A percentile compares a stretch with the other conserved stretches of the same genome.
These are phyloP conservation scores for Epistrophe grossulariae DNA, from an alignment of 2,888 invertebrate genomes.

Conservation along the genomic window DNA sequence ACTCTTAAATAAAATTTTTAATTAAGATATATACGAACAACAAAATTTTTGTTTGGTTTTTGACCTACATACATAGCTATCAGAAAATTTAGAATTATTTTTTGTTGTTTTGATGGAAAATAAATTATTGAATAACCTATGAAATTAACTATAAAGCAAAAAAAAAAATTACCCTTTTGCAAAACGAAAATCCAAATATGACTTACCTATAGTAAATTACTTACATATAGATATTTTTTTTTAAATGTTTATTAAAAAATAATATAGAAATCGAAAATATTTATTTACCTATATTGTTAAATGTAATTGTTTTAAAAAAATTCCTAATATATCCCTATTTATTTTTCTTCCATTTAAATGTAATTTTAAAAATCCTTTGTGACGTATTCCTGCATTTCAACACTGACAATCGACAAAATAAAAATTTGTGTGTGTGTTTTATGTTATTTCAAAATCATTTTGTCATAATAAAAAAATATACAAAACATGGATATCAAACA, in stretches of 20 bases:
- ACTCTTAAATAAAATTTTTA: not conserved
- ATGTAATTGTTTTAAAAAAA: not conserved
- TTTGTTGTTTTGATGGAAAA: not conserved
- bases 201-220: not conserved
- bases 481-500: conserved; percentile 8
- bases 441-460: conserved; percentile 47
- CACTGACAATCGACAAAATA: conserved; percentile 12
- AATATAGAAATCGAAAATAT: not conserved
- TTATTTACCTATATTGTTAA: not conserved
- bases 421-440: conserved; percentile 9
- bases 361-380: not conserved
- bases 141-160: not conserved
- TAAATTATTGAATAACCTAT: not conserved
- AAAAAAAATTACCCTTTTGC: not conserved
- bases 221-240: not conserved
- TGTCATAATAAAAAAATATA: conserved; percentile 19
- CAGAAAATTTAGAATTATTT: not conserved
- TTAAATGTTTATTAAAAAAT: not conserved
- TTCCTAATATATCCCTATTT: conserved; percentile 8
- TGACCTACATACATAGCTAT: not conserved
- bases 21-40: not conserved
- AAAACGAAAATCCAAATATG: not conserved
- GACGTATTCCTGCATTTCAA: conserved; percentile 28
- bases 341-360: conserved; percentile 40
- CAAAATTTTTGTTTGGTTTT: not conserved